Conservation (phyloP, 2,888 invertebrate genomes). For the Drosophila rubida region DNA sequence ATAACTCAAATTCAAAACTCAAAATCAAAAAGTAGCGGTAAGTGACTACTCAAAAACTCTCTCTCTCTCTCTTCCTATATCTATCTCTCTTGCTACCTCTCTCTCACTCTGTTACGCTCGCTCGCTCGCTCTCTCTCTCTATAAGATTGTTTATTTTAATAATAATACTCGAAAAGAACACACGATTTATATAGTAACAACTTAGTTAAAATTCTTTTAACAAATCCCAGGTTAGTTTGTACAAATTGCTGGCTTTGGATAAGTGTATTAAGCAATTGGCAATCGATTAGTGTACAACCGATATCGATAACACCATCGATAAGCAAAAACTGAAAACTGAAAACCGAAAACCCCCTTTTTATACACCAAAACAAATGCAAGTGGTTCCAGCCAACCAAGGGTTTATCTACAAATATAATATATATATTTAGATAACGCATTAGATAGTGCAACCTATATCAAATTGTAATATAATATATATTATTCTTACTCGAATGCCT, state of each 20-base stretch:
- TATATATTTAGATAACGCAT: slow-evolving; percentile 42
- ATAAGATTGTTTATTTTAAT: slow-evolving; percentile 54
- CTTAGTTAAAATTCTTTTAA: slow-evolving; percentile 23
- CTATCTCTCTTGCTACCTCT: slow-evolving; percentile 36
- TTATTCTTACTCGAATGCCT: slow-evolving; percentile 48
- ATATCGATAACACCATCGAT: slow-evolving; percentile 18
- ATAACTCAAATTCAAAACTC: slow-evolving; percentile 49
- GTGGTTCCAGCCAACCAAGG: slow-evolving; percentile 68
- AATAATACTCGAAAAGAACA: slow-evolving; percentile 45
- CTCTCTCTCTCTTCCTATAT: slow-evolving; percentile 50
- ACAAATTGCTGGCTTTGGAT: slow-evolving; percentile 65
- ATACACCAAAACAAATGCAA: slow-evolving; percentile 54
- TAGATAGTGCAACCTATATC: slow-evolving; percentile 31
- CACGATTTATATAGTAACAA: slow-evolving; percentile 39
- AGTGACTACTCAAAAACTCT: slow-evolving; percentile 66
- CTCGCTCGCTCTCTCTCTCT: slow-evolving; percentile 68
- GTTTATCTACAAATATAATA: slow-evolving; percentile 39
- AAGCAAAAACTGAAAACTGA: slow-evolving; percentile 3
- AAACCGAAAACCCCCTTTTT: slow-evolving; percentile 22
- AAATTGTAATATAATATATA: slow-evolving; percentile 56
- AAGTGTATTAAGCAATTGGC: slow-evolving; percentile 63
- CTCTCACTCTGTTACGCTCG: slow-evolving; percentile 53
- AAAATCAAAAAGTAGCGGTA: slow-evolving; percentile 66
- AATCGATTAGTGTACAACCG: slow-evolving; percentile 39
- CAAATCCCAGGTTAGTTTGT: slow-evolving; percentile 69